Evolutionary conservation across 2,888 invertebrate species (phyloP).

Genomic region (Drosophila stalkeri): DNA sequence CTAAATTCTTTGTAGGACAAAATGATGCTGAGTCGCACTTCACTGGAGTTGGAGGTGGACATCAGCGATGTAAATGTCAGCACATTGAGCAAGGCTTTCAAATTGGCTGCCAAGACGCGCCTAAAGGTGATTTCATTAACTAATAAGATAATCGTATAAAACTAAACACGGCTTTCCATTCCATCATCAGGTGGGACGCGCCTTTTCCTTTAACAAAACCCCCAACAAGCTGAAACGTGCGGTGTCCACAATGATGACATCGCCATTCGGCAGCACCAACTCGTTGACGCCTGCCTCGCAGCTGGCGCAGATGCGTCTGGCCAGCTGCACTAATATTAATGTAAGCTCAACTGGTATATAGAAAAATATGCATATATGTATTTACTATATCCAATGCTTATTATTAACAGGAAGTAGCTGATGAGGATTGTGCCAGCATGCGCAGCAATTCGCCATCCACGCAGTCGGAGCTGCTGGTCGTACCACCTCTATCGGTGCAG

Average conservation of each 20-base stretch:
- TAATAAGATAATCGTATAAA: neutral
- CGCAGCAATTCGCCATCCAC: slow-evolving; percentile 84
- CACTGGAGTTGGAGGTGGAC: slow-evolving; percentile 93
- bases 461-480: slow-evolving; percentile 88
- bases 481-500: slow-evolving; percentile 93
- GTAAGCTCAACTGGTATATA: slow-evolving; percentile 85
- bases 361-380: neutral
- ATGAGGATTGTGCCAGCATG: slow-evolving; percentile 85
- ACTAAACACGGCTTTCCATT: slow-evolving; percentile 20
- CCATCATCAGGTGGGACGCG: slow-evolving; percentile 91
- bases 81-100: slow-evolving; percentile 95
- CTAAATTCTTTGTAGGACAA: slow-evolving; percentile 78
- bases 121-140: slow-evolving; percentile 87
- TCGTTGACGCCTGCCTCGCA: slow-evolving; percentile 93
- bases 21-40: slow-evolving; percentile 82
- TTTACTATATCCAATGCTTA: slow-evolving; percentile 33
- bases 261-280: slow-evolving; percentile 94
- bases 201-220: slow-evolving; percentile 97
- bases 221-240: slow-evolving; percentile 97
- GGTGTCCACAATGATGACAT: slow-evolving; percentile 97
- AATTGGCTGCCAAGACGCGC: slow-evolving; percentile 93
- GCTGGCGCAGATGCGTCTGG: slow-evolving; percentile 93
- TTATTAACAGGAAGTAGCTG: slow-evolving; percentile 89
- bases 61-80: slow-evolving; percentile 94
- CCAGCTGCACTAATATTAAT: slow-evolving; percentile 94